Conservation (phyloP, 2,113 vertebrate species). For the Fulmarus glacialis region DNA sequence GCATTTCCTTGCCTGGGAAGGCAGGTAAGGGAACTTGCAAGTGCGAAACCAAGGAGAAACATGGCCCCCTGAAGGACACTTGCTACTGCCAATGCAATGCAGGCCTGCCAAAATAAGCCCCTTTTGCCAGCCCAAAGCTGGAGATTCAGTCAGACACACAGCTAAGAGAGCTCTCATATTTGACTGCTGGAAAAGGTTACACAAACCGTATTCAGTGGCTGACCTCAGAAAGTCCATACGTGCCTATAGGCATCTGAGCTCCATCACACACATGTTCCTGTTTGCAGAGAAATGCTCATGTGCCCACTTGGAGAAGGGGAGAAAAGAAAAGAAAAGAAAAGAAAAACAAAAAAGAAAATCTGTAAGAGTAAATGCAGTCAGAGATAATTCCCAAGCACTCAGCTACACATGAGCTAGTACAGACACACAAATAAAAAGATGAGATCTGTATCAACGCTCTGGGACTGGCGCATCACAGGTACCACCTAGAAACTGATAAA, state of each 20-base stretch:
- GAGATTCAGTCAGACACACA: not conserved
- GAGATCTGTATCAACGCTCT: not conserved
- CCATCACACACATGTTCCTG: not conserved
- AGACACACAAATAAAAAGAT: not conserved
- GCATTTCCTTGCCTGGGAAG: not conserved
- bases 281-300: rapidly evolving
- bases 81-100: not conserved
- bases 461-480: not conserved
- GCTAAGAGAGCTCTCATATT: not conserved
- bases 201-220: not conserved
- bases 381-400: not conserved
- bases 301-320: not conserved
- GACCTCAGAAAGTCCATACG: rapidly evolving
- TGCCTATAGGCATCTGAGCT: not conserved
- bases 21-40: not conserved
- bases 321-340: rapidly evolving
- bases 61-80: not conserved
- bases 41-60: not conserved
- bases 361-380: not conserved
- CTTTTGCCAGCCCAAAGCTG: not conserved
- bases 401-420: not conserved
- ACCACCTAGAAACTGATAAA: not conserved
- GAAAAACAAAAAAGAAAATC: not conserved
- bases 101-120: not conserved
- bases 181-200: not conserved